Evolutionary conservation across 92 coral and sea anemone genomes (phyloP), one percentile per base, ranked within the genome.

Genomic region (Actinostola sp.): DNA sequence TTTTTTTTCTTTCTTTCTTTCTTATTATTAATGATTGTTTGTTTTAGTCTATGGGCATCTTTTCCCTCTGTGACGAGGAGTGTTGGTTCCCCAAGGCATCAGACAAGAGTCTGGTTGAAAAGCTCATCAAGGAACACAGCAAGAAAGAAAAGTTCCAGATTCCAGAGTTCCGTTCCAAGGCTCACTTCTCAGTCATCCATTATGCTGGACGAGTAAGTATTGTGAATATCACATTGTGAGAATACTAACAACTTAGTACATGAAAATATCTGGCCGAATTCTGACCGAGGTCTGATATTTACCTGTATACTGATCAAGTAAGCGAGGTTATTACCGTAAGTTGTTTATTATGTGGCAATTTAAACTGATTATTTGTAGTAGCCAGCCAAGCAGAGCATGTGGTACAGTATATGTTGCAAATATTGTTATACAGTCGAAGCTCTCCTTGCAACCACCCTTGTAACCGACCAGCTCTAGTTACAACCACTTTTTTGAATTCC

Each of bases 81-180:
- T 94, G 98, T 58, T 94, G 98, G 98, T 94, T 94, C 76, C 98
- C 98, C 4, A 94, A 94, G 48, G 98, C 98, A 53, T 82, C 98
- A 24, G 98, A 94, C 88, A 94, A 92, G 63, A 77, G 89, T 9
- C 84, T 85, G 36, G 98, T 88, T 0, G 97, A 89, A 48, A 94
- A 94, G 71, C 83, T 94, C 36, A 76, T 85, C 69, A 94, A 94
- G 59, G 98, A 94, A 52, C 91, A 91, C 73, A 75, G 79, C 72
- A 80, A 83, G 49, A 87, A 89, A 26, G 71, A 82, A 25, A 94
- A 94, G 82, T 94, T 88, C 90, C 89, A 91, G 75, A 80, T 91
- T 55, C 89, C 98, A 28, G 98, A 94, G 82, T 94, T 94, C 86
- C 86, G 98, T 60, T 94, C 98, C 19, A 88, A 88, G 58, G 94